Evolutionary conservation across 1,140 invertebrate genomes (phyloP).

Genomic region (Diachasmimorpha longicaudata): DNA sequence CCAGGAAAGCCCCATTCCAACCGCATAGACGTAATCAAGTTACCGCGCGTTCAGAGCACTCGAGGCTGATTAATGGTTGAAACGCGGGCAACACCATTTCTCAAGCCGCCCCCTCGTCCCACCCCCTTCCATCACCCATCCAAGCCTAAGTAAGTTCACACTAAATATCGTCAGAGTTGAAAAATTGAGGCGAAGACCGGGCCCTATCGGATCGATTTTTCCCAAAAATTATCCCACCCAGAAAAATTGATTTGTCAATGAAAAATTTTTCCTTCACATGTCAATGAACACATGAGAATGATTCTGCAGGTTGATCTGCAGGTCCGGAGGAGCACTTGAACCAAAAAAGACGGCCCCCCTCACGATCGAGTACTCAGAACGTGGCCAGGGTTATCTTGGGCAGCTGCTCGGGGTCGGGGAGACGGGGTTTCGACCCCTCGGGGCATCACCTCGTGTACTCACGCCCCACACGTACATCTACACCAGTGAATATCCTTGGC

Average conservation of each 20-base stretch:
- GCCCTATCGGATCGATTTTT: too few relatives aligned
- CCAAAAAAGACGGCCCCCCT: not conserved
- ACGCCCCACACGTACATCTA: not conserved
- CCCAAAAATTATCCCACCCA: too few relatives aligned
- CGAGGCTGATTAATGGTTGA: constrained; percentile 26
- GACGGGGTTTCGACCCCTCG: not conserved
- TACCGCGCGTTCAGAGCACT: constrained; percentile 10
- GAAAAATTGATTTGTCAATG: too few relatives aligned
- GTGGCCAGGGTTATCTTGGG: not conserved
- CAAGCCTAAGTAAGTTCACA: not conserved
- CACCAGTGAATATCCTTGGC: not conserved
- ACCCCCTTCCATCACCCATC: too few relatives aligned
- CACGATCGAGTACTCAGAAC: not conserved
- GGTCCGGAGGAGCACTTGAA: not conserved
- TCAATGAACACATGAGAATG: too few relatives aligned
- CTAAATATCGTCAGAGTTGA: not conserved
- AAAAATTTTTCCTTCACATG: too few relatives aligned
- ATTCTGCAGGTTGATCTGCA: not conserved
- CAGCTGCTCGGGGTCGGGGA: not conserved
- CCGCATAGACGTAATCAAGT: constrained; percentile 21
- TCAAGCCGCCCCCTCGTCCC: not conserved
- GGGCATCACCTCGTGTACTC: not conserved
- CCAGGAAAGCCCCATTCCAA: not conserved
- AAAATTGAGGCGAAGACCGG: not conserved
- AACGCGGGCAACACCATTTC: not conserved